phyloP scores from a whole-genome alignment of 2,113 vertebrate genomes.

The Lophotis ruficrista region DNA sequence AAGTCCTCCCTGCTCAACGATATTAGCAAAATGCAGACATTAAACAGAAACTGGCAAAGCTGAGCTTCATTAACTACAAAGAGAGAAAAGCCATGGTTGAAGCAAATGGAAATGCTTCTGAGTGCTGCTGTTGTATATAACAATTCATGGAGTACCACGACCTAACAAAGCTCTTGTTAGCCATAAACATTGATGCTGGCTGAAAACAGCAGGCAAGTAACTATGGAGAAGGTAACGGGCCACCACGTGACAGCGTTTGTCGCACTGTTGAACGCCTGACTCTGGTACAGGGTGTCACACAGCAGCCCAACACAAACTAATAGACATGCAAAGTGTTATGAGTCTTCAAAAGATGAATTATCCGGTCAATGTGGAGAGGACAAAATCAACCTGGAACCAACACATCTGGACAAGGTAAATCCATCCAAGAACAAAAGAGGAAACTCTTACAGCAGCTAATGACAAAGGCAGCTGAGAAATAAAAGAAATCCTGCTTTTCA shows the following conservation, averaged over 20 bases:
- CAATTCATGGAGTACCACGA: background rate
- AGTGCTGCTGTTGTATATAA: background rate
- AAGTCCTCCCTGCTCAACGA: background rate
- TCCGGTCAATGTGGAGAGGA: background rate
- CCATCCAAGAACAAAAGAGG: background rate
- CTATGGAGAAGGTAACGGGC: background rate
- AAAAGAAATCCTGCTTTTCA: background rate
- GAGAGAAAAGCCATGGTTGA: background rate
- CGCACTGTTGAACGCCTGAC: background rate
- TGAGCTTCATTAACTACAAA: background rate
- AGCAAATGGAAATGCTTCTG: background rate
- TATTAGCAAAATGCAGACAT: background rate
- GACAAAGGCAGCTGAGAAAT: background rate
- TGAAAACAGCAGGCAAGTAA: background rate
- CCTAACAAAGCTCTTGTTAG: background rate
- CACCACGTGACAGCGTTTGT: rapidly evolving
- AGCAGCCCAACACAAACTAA: background rate
- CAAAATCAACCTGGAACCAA: background rate
- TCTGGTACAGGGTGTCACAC: background rate
- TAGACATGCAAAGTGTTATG: rapidly evolving
- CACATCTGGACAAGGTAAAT: background rate
- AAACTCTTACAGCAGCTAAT: background rate
- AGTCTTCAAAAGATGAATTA: background rate
- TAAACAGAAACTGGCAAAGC: background rate
- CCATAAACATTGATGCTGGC: background rate